Base-by-base conservation (phyloP, 2,113 vertebrate genomes). In the Eretmochelys imbricata region DNA sequence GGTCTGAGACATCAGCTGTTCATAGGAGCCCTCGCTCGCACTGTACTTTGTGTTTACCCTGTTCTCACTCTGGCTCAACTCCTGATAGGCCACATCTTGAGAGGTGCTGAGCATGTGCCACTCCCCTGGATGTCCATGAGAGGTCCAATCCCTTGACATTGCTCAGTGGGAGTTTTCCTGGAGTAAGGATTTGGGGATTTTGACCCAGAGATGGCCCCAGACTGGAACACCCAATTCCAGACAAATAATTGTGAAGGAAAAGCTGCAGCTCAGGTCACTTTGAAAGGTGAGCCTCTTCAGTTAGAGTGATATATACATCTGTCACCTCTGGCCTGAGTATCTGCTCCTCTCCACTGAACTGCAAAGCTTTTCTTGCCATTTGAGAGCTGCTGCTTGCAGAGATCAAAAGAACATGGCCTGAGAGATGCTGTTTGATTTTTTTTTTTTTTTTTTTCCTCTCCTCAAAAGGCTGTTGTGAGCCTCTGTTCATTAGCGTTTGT, bases 361-460 rank as follows among this genome's bases (percentile, higher is more conserved):
- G 42, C 80, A 7, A n/a, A n/a, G 81, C n/a, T 91, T 95, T 92
- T 91, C 49, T 17, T 81, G 55, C 75, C 17, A 57, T 93, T 89
- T 81, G 89, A 91, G 95, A 91, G 53, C 89, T 97, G 35, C 50
- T 85, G 90, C 81, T 81, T 88, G 80, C 57, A 51, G 76, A 92
- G 38, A 75, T 79, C 6, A 75, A 82, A 80, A 89, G 42, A 53
- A 2, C 82, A 88, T 29, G 48, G 59, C 27, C 85, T 79, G 84
- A 88, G 89, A 91, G 29, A 89, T 85, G 84, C 89, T 95, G 54
- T 94, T 95, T 94, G 89, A 95, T 88, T 1, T 82, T 96, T 92
- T 95, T 95, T 1, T 82, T 96, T 92, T 95, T 95, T 82, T 96
- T 92, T 42, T 82, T 96, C 90, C 92, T 85, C 50, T 95, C 79